A percentile compares a stretch with the other conserved stretches of the same genome.
These are phyloP conservation scores for Anagrus nilaparvatae DNA, from an alignment of 1,140 invertebrate species.

Conservation along the genomic window DNA sequence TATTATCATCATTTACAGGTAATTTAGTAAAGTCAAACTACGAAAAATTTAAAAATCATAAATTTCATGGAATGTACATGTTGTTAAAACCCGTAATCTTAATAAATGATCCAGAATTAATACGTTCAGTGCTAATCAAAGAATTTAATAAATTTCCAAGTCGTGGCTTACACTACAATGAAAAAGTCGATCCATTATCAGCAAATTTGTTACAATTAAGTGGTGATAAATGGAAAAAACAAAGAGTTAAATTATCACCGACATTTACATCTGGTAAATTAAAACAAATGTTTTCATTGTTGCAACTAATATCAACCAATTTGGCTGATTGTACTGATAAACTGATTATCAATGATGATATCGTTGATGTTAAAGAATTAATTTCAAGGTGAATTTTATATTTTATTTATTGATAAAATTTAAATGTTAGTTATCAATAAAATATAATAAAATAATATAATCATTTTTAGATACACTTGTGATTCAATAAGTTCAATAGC, in stretches of 20 bases:
- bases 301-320: slow-evolving; percentile 35
- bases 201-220: slow-evolving; percentile 42
- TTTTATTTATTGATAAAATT: no score
- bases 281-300: slow-evolving; percentile 43
- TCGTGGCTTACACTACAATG: slow-evolving; percentile 36
- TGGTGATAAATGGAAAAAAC: slow-evolving; percentile 41
- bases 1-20: slow-evolving; percentile 11
- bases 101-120: slow-evolving; percentile 40
- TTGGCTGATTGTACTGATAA: slow-evolving; percentile 19
- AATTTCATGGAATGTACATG: slow-evolving; percentile 37
- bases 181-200: slow-evolving; percentile 42
- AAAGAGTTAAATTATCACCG: slow-evolving; percentile 44
- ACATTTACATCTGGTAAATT: slow-evolving; percentile 49
- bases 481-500: neutral
- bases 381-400: slow-evolving; percentile 1
- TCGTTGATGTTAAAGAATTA: slow-evolving; percentile 5
- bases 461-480: neutral
- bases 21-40: slow-evolving; percentile 17
- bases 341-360: neutral
- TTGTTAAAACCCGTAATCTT: slow-evolving; percentile 40
- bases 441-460: neutral
- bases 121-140: slow-evolving; percentile 38
- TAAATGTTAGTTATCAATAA: neutral
- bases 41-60: slow-evolving; percentile 12
- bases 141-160: slow-evolving; percentile 42